phyloP scores from a whole-genome alignment of 2,113 vertebrate species.

The Pterophyllum scalare region DNA sequence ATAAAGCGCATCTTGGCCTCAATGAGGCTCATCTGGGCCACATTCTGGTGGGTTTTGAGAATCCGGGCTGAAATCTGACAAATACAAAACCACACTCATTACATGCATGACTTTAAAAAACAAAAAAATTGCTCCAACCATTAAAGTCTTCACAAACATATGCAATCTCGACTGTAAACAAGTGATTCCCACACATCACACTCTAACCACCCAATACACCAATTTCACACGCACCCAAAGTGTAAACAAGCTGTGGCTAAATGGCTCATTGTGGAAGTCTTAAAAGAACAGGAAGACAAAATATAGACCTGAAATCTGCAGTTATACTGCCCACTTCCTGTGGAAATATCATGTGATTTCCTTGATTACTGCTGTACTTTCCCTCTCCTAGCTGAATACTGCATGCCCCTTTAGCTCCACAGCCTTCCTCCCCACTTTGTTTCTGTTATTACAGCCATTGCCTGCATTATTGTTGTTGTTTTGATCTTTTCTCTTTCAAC shows the following conservation, averaged over 20 bases:
- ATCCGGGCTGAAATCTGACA: conserved; percentile 94
- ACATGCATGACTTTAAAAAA: not conserved
- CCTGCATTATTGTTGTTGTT: conserved; percentile 70
- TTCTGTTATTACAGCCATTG: conserved; percentile 67
- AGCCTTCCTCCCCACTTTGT: conserved; percentile 45
- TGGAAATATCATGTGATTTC: not conserved
- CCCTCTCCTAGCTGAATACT: conserved; percentile 61
- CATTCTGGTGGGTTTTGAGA: conserved; percentile 97
- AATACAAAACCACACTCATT: conserved; percentile 29
- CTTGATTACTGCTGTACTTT: conserved; percentile 52
- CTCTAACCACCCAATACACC: conserved; percentile 10
- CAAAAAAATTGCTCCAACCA: not conserved
- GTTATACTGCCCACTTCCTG: too few species aligned
- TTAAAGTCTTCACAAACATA: not conserved
- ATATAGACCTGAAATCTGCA: not conserved
- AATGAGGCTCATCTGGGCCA: conserved; percentile 98
- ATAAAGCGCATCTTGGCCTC: conserved; percentile 99
- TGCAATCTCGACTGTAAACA: conserved; percentile 7
- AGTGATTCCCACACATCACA: conserved; percentile 39
- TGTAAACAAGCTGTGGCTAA: conserved; percentile 20
- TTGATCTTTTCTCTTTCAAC: conserved; percentile 77
- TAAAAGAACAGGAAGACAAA: not conserved
- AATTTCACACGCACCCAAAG: conserved; percentile 8
- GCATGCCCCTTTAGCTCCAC: conserved; percentile 73
- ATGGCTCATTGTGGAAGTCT: not conserved